These are phyloP conservation scores for Heliconius charithonia DNA, from an alignment of 2,888 invertebrate species.

Conservation along the genomic window DNA sequence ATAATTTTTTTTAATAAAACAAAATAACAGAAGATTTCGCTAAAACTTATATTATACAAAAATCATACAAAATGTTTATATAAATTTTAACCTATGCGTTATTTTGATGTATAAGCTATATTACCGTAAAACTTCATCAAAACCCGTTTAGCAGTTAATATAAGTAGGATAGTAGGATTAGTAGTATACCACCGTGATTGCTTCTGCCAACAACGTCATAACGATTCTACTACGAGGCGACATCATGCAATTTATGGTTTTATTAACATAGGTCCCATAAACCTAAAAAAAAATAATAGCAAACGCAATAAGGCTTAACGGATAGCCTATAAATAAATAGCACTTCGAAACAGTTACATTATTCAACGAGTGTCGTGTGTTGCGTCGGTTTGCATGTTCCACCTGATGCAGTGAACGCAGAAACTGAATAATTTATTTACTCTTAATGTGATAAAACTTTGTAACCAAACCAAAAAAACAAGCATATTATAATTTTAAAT, in stretches of 20 bases:
- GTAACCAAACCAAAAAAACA: not conserved
- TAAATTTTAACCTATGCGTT: too few species aligned
- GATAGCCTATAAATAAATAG: conserved; percentile 36
- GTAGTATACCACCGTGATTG: too few species aligned
- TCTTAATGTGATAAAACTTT: conserved; percentile 4
- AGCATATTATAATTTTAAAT: not conserved
- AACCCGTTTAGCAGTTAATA: too few species aligned
- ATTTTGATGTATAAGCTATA: too few species aligned
- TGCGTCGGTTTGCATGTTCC: conserved; percentile 63
- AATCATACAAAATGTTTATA: too few species aligned
- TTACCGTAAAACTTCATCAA: too few species aligned
- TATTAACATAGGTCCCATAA: not conserved
- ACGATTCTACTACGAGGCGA: too few species aligned
- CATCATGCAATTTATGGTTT: not conserved
- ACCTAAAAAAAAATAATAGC: conserved; percentile 3
- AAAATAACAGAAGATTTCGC: too few species aligned
- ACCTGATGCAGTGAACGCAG: conserved; percentile 35
- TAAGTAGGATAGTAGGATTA: too few species aligned
- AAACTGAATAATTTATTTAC: not conserved
- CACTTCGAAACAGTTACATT: conserved; percentile 55
- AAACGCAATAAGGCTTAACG: conserved; percentile 18
- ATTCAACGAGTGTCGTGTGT: conserved; percentile 68
- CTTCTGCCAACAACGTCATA: too few species aligned
- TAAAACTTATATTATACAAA: too few species aligned
- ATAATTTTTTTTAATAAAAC: too few species aligned